phyloP scores from a whole-genome alignment of 2,113 vertebrate genomes.

The Solenodon paradoxus region DNA sequence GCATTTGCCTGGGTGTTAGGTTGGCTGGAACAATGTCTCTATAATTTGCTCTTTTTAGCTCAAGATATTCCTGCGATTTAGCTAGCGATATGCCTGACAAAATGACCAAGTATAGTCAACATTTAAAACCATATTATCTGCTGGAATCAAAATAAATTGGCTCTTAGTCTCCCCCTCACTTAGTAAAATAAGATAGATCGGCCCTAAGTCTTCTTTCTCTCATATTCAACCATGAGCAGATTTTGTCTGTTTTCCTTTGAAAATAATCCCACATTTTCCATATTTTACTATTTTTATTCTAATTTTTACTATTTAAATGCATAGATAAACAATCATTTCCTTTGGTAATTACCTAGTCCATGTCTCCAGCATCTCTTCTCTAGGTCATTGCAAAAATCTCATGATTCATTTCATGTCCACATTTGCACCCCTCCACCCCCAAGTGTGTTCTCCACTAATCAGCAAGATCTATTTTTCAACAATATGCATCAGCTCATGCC shows the following conservation, averaged over 20 bases:
- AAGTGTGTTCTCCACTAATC: background rate
- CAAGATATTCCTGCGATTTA: background rate
- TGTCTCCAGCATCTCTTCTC: background rate
- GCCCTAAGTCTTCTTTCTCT: background rate
- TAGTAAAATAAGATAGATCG: background rate
- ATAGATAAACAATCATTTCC: no score
- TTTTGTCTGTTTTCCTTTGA: background rate
- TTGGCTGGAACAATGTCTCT: background rate
- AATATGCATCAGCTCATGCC: background rate
- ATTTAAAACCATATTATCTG: background rate
- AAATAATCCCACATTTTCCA: background rate
- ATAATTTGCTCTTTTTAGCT: background rate
- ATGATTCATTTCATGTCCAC: background rate
- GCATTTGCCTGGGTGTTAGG: background rate
- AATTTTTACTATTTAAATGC: no score
- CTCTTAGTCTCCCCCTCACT: background rate
- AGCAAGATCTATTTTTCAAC: background rate
- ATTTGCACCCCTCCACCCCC: background rate
- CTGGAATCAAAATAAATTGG: background rate
- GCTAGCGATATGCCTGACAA: background rate
- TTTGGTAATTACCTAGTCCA: no score
- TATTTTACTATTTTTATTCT: background rate
- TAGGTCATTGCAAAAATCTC: background rate
- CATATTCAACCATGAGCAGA: background rate
- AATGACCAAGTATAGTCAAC: background rate